Base-by-base conservation (phyloP, 2,113 vertebrate species). In the Cavia aperea region DNA sequence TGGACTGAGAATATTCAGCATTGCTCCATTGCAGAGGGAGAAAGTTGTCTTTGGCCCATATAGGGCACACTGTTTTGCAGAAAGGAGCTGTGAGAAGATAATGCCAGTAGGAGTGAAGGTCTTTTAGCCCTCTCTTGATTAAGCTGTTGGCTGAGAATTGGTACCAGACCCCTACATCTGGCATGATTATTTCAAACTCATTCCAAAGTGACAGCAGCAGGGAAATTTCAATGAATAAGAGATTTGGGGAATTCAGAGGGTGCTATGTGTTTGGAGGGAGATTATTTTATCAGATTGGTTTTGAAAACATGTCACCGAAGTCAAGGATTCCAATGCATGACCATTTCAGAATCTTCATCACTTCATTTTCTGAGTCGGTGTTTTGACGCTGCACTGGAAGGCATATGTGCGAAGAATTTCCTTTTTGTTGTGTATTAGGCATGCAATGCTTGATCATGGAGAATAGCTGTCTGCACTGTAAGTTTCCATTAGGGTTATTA, bases 371-470 rank as follows among this genome's bases (percentile, higher is more conserved):
- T 62, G 39, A 15, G 56, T 63, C 33, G 11, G 58, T n/a, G 4
- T 75, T 60, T 81, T 8, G 36, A 68, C 4, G 5, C 19, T 26
- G 9, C 7, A 43, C 46, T 15, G 3, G 3, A 54, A 79, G 78
- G 26, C 65, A 19, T 4, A 5, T 7, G 31, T 43, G n/a, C 24
- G 43, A 51, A 92, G n/a, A 84, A 7, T 78, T 7, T 21, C 36
- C 7, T 46, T 66, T 43, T 31, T 14, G 5, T 14, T 19, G 2
- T 43, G 65, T 84, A 33, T 62, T 23, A n/a, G 36, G 79, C 43
- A 13, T 11, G 18, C 2, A 11, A 6, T 26, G 62, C 18, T 58
- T 1, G 5, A 56, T 8, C 16, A 2, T 24, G 31, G 46, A 19
- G 13, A 31, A 11, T 14, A 12, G 0, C 21, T 89, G 19, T 96